A percentile compares a stretch with the other conserved stretches of the same genome.
phyloP scores from a whole-genome alignment of 2,888 invertebrate genomes.

The Melinaea menophilus region DNA sequence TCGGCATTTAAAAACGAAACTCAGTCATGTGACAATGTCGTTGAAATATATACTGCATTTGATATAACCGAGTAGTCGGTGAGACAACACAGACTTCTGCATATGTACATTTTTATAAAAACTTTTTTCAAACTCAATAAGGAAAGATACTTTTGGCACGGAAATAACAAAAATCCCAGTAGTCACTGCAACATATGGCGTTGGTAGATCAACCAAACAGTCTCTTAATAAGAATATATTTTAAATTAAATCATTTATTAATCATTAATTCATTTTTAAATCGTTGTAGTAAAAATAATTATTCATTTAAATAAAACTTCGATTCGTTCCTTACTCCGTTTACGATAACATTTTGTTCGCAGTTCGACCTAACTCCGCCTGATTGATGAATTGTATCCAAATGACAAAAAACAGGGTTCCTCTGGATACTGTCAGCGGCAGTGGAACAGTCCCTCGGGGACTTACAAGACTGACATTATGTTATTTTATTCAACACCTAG shows the following conservation, averaged over 20 bases:
- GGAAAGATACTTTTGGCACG: too few species aligned
- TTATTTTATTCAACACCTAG: too few species aligned
- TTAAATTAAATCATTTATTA: too few species aligned
- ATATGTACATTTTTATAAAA: too few species aligned
- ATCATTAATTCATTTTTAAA: not conserved
- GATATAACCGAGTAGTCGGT: not conserved
- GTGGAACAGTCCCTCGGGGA: not conserved
- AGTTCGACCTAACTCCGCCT: conserved; percentile 37
- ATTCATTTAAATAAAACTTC: not conserved
- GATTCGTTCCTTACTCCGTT: conserved; percentile 3
- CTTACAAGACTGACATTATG: not conserved
- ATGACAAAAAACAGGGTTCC: conserved; percentile 6
- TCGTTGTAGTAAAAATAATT: not conserved
- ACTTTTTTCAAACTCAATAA: not conserved
- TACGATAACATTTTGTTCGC: conserved; percentile 26
- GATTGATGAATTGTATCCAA: conserved; percentile 52
- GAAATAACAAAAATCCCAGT: too few species aligned
- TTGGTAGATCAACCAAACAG: too few species aligned
- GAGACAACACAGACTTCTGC: too few species aligned
- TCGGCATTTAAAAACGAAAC: too few species aligned
- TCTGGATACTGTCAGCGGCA: not conserved
- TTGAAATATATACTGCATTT: not conserved
- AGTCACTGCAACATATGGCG: too few species aligned
- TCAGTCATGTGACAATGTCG: too few species aligned
- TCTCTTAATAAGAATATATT: too few species aligned